A percentile compares a stretch with the other conserved stretches of the same genome.
These are phyloP conservation scores for Daboia siamensis DNA, from an alignment of 2,113 vertebrate genomes.

Conservation along the genomic window DNA sequence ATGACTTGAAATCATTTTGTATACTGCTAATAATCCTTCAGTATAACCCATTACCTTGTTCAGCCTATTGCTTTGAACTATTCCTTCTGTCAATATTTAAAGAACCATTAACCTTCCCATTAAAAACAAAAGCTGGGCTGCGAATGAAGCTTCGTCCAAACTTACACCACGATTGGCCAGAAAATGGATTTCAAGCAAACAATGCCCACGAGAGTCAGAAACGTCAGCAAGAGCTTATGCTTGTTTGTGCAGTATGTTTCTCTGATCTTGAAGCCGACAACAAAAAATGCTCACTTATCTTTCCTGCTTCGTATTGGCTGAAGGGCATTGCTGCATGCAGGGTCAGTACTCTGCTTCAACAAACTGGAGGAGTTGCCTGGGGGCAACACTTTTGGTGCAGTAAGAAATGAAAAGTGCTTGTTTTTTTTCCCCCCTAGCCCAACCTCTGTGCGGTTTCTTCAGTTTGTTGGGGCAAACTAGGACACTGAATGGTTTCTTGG, in stretches of 20 bases:
- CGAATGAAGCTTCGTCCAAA: neutral
- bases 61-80: neutral
- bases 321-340: neutral
- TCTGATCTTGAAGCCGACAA: neutral
- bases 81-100: slow-evolving; percentile 38
- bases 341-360: neutral
- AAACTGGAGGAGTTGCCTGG: neutral
- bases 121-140: slow-evolving; percentile 1
- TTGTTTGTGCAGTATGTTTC: neutral
- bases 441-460: neutral
- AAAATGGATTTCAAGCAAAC: neutral
- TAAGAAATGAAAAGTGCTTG: neutral
- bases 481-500: neutral
- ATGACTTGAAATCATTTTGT: neutral
- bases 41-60: neutral
- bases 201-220: neutral
- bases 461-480: neutral
- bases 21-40: neutral
- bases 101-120: slow-evolving; percentile 19
- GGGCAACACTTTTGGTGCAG: neutral
- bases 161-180: slow-evolving; percentile 24
- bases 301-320: neutral
- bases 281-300: slow-evolving; percentile 5
- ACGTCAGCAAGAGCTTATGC: neutral
- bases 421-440: neutral